phyloP scores from a whole-genome alignment of 2,113 vertebrate genomes.

The Budorcas taxicolor region DNA sequence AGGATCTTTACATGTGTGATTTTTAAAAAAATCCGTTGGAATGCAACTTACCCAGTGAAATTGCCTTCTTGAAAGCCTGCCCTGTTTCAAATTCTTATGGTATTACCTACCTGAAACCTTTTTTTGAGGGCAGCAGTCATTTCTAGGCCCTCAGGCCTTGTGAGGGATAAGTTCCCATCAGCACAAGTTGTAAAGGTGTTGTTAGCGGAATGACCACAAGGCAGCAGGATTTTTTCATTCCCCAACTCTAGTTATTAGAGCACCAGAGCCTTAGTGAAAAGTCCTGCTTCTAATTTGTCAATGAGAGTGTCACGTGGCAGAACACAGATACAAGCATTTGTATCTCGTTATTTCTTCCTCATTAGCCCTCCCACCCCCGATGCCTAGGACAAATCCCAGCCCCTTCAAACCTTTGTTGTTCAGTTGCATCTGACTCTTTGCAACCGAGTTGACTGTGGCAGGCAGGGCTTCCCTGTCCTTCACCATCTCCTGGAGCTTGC shows the following conservation, averaged over 20 bases:
- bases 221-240: background rate
- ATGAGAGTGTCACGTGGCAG: background rate
- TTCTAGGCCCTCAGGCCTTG: background rate
- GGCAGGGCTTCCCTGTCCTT: background rate
- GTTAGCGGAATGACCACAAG: background rate
- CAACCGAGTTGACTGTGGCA: background rate
- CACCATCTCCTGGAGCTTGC: background rate
- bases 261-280: background rate
- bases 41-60: background rate
- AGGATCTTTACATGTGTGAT: background rate
- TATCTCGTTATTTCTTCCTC: background rate
- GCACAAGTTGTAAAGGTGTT: background rate
- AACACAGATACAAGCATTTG: background rate
- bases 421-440: background rate
- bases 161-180: background rate
- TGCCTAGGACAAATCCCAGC: background rate
- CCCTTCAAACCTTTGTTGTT: background rate
- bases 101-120: background rate
- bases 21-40: fast-evolving
- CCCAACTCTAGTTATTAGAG: background rate
- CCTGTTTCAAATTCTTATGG: background rate
- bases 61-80: background rate
- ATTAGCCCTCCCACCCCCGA: background rate
- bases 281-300: background rate
- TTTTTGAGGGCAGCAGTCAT: background rate